Percentiles rank a stretch among this genome's conserved stretches.
Conservation (phyloP, 2,888 invertebrate species). For the Seladonia tumulorum region DNA sequence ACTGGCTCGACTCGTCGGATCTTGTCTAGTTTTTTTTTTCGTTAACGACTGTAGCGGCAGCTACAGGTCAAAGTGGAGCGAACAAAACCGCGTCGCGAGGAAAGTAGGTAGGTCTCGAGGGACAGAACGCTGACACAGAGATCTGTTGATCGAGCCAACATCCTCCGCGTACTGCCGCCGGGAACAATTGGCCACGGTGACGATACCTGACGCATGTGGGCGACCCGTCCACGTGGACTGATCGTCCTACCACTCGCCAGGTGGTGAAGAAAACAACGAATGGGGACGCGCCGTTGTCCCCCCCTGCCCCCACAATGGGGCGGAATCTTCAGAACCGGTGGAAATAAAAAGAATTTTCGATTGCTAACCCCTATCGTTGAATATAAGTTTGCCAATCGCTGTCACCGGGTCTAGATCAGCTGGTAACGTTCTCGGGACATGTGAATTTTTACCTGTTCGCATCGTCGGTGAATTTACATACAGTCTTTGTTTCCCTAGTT, state of each 20-base stretch:
- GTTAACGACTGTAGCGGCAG: background rate
- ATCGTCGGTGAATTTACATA: background rate
- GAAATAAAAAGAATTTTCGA: background rate
- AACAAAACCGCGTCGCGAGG: background rate
- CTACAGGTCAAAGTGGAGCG: background rate
- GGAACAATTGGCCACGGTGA: conserved; percentile 66
- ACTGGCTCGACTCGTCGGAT: background rate
- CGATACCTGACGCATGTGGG: conserved; percentile 68
- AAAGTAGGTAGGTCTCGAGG: background rate
- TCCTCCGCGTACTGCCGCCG: conserved; percentile 61
- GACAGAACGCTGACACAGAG: background rate
- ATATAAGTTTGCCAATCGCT: conserved; percentile 11
- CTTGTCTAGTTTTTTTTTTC: background rate
- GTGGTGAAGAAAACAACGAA: conserved; percentile 41
- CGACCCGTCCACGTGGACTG: conserved; percentile 72
- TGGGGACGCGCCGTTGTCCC: background rate
- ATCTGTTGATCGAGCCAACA: conserved; percentile 49
- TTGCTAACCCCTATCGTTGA: conserved; percentile 24
- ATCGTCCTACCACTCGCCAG: conserved; percentile 42
- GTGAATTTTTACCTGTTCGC: background rate
- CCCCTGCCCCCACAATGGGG: background rate
- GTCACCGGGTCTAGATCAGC: background rate
- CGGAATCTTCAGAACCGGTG: background rate
- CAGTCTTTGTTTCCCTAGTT: background rate
- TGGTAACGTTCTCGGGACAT: background rate